These are phyloP conservation scores for Melospiza georgiana DNA, from an alignment of 2,113 vertebrate species.

Conservation along the genomic window DNA sequence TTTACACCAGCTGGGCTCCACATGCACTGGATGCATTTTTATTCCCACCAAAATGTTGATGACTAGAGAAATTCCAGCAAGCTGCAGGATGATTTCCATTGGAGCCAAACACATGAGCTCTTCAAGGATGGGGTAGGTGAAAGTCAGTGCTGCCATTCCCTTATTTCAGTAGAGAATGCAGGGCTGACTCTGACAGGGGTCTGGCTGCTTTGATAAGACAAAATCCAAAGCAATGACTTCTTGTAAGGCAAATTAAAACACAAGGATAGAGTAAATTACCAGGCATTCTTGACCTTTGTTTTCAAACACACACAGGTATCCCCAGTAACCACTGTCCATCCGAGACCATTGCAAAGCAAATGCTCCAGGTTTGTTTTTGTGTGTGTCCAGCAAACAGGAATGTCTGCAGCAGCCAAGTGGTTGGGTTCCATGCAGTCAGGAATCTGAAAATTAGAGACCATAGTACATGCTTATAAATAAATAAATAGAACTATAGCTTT, in stretches of 20 bases:
- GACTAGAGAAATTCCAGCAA: neutral
- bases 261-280: neutral
- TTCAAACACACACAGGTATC: neutral
- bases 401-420: neutral
- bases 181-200: neutral
- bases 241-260: neutral
- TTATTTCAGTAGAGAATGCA: neutral
- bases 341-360: neutral
- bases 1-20: neutral
- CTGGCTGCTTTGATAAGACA: neutral
- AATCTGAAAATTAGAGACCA: conserved; percentile 40
- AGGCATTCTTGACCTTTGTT: neutral
- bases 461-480: conserved; percentile 75
- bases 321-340: neutral
- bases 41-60: neutral
- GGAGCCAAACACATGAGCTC: neutral
- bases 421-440: neutral
- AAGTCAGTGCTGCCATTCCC: neutral
- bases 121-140: neutral
- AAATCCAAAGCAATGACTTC: neutral
- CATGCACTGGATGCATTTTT: neutral
- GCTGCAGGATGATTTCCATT: neutral
- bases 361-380: neutral
- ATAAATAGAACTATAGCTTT: conserved; percentile 59
- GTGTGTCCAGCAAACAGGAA: neutral